phyloP scores from a whole-genome alignment of 1,140 invertebrate species.

The Heliconius eleuchia region DNA sequence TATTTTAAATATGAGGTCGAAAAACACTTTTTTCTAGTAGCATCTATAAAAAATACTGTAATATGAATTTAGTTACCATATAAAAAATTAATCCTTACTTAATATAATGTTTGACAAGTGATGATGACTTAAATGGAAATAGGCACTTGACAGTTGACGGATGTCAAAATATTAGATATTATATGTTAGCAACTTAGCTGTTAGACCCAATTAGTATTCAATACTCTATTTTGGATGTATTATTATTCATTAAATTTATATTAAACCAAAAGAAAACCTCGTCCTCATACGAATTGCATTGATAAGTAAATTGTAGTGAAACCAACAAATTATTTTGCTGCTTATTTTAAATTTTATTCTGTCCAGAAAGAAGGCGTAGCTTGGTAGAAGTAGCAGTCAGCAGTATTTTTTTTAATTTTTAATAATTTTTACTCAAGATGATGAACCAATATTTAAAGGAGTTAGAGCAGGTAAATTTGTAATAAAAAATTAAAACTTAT shows the following conservation, averaged over 20 bases:
- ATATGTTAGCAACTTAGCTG: background rate
- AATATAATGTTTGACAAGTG: too few relatives aligned
- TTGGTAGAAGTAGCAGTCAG: background rate
- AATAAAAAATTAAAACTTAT: background rate
- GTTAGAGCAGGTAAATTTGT: slow-evolving; percentile 86
- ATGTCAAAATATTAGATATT: background rate
- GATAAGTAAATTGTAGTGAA: too few relatives aligned
- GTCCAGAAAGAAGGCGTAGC: background rate
- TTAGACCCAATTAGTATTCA: background rate
- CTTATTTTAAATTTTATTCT: too few relatives aligned
- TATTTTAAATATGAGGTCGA: background rate
- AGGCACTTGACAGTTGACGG: background rate
- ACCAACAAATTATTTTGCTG: too few relatives aligned
- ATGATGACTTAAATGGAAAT: background rate
- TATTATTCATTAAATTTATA: too few relatives aligned
- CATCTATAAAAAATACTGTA: background rate
- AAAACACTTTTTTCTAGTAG: background rate
- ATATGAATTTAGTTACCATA: too few relatives aligned
- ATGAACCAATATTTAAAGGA: slow-evolving; percentile 93
- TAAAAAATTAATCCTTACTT: too few relatives aligned
- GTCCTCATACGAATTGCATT: too few relatives aligned
- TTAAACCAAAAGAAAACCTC: too few relatives aligned
- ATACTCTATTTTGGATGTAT: too few relatives aligned
- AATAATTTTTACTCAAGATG: slow-evolving; percentile 82
- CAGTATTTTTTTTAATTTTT: background rate